These are phyloP conservation scores for Cephalopterus ornatus DNA, from an alignment of 2,113 vertebrate species.

Conservation along the genomic window DNA sequence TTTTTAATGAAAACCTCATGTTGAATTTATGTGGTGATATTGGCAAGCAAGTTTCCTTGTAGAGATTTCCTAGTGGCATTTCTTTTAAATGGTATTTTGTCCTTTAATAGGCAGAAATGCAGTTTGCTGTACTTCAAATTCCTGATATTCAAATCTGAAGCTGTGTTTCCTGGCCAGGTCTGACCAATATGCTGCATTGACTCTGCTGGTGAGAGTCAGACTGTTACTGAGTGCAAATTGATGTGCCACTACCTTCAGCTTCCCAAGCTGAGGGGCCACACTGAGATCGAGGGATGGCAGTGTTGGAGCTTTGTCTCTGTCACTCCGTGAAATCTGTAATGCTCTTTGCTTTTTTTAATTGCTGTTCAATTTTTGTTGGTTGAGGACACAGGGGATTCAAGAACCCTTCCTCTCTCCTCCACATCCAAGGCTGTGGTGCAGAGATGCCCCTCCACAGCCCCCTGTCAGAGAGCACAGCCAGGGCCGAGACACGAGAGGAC, in stretches of 20 bases:
- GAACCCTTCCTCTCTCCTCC: background rate
- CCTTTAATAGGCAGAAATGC: background rate
- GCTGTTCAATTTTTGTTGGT: background rate
- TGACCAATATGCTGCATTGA: background rate
- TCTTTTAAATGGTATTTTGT: background rate
- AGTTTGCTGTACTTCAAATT: background rate
- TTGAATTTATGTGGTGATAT: background rate
- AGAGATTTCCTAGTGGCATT: background rate
- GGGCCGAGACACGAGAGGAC: background rate
- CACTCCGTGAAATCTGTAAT: background rate
- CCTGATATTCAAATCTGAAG: background rate
- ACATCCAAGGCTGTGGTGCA: background rate
- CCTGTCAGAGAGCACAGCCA: background rate
- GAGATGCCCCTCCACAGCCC: background rate
- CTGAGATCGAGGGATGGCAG: accelerated
- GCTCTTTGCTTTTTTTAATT: background rate
- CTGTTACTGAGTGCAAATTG: background rate
- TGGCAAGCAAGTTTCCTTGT: background rate
- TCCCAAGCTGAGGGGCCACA: background rate
- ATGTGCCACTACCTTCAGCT: background rate
- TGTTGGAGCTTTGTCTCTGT: background rate
- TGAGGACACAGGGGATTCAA: no score
- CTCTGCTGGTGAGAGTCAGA: background rate
- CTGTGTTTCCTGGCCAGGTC: background rate
- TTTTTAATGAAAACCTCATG: background rate